Percentiles rank a stretch among this genome's conserved stretches.
These are phyloP conservation scores for Onthophagus taurus DNA, from an alignment of 1,140 invertebrate species.

Conservation along the genomic window DNA sequence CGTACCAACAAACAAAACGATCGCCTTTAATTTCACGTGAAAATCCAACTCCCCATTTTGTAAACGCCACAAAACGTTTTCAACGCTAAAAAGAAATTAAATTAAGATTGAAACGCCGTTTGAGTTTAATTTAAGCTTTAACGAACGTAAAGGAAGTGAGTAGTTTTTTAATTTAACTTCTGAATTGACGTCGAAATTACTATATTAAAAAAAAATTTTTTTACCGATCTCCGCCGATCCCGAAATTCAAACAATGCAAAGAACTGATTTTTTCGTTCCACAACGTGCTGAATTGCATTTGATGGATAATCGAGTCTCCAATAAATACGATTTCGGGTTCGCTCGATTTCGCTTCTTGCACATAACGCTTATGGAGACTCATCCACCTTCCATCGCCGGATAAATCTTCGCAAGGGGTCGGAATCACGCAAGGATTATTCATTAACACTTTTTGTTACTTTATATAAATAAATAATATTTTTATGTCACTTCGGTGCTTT, in stretches of 20 bases:
- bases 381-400: conserved; percentile 31
- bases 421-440: conserved; percentile 20
- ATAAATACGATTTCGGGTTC: conserved; percentile 64
- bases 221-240: conserved; percentile 58
- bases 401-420: conserved; percentile 22
- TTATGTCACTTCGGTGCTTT: too few species aligned
- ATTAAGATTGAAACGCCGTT: too few species aligned
- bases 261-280: conserved; percentile 49
- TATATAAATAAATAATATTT: too few species aligned
- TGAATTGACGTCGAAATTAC: too few species aligned
- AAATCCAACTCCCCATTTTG: conserved; percentile 60
- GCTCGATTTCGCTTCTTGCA: conserved; percentile 49
- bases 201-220: conserved; percentile 6
- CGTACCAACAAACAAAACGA: conserved; percentile 60
- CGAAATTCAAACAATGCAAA: conserved; percentile 62
- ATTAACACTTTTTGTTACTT: too few species aligned
- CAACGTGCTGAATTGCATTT: conserved; percentile 49
- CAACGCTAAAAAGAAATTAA: conserved; percentile 38
- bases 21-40: conserved; percentile 54
- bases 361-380: conserved; percentile 50
- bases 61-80: conserved; percentile 64
- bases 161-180: too few species aligned
- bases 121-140: too few species aligned
- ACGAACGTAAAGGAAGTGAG: too few species aligned
- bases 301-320: conserved; percentile 59